Evolutionary conservation across 92 coral and sea anemone species (phyloP).

Genomic region (Phymanthus crucifer): DNA sequence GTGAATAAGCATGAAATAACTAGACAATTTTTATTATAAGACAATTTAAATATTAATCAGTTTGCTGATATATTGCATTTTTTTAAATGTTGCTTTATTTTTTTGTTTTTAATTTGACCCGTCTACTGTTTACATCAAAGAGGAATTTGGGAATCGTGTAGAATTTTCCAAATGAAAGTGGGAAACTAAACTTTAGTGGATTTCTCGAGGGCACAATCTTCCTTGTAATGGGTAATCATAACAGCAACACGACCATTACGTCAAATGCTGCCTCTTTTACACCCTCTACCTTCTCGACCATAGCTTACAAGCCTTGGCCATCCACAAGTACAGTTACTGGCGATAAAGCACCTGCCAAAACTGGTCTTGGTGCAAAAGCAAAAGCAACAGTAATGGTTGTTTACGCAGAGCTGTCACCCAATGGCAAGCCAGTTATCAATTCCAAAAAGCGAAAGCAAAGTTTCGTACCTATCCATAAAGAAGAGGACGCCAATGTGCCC

Average conservation of each 20-base stretch:
- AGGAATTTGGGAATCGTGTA: neutral
- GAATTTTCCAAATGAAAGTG: neutral
- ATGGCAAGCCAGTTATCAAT: conserved; percentile 29
- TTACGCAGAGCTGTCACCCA: conserved; percentile 20
- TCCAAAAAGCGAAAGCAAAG: conserved; percentile 20
- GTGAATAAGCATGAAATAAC: too few relatives aligned
- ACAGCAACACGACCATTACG: too few relatives aligned
- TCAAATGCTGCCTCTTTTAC: too few relatives aligned
- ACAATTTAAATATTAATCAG: neutral
- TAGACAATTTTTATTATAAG: neutral
- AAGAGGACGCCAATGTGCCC: conserved; percentile 20
- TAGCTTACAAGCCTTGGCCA: conserved; percentile 14
- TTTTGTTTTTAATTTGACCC: neutral
- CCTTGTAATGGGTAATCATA: too few relatives aligned
- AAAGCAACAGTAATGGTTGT: conserved; percentile 39
- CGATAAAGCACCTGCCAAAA: neutral
- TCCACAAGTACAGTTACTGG: neutral
- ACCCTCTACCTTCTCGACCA: too few relatives aligned
- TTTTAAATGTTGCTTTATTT: neutral
- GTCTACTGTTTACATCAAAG: neutral
- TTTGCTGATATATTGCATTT: neutral
- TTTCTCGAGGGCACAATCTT: too few relatives aligned
- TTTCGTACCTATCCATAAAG: conserved; percentile 34
- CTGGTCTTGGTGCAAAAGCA: conserved; percentile 1
- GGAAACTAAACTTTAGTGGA: too few relatives aligned